Base-by-base conservation (phyloP, 2,113 vertebrate genomes). In the Oryzias melastigma region DNA sequence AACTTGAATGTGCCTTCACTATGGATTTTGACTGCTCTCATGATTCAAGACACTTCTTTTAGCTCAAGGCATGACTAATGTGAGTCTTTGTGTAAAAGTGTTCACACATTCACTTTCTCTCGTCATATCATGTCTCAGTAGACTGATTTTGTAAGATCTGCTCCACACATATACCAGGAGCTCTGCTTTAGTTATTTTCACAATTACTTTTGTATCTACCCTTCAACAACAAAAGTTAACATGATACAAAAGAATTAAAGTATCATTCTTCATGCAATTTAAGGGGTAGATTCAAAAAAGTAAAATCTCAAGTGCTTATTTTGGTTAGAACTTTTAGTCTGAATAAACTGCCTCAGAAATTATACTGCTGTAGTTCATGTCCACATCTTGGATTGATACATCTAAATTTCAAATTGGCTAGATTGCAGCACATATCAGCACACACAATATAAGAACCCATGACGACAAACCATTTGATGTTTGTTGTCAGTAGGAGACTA, bases 331-430 rank as follows among this genome's bases (percentile, higher is more conserved):
- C 55, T 65, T 47, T 48, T 17, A 54, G 20, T 45, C 13, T 42
- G 5, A 40, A n/a, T 44, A 24, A 24, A 44, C 52, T 44, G n/a
- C n/a, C 48, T 44, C 22, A 58, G 35, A 22, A 62, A 62, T 45
- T 29, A 70, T 40, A 60, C 53, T 46, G 27, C 71, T 64, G 53
- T 87, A 80, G 85, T 85, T 81, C 83, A 87, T 65, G 88, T 87
- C 76, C 57, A 18, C 52, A 66, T 74, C 52, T 61, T 52, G 62
- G 71, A 52, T 62, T 78, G 78, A 85, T 84, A 83, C 61, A 76
- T 27, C 25, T 4, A 27, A 4, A 27, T 27, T 27, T 27, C 5
- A 27, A 7, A 27, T 27, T 27, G 25, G 25, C 5, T 27, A 27
- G 25, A 27, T 27, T 5, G 25, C 70, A 68, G 53, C 71, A 68